A percentile compares a stretch with the other conserved stretches of the same genome.
Conservation (phyloP, 1,140 invertebrate species). For the Cydia amplana region DNA sequence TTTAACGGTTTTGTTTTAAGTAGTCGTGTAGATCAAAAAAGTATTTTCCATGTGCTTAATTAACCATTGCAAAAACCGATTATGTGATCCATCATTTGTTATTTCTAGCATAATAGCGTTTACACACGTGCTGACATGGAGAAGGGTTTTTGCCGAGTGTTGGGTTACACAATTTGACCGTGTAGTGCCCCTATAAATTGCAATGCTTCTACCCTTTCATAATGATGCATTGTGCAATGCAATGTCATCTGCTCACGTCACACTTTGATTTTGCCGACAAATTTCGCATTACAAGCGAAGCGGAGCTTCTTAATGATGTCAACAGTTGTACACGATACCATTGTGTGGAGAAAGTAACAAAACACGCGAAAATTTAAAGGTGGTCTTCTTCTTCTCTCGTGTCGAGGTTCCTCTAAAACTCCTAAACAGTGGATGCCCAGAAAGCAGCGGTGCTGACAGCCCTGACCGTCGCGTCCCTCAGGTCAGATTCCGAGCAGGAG, state of each 20-base stretch:
- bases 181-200: conserved; percentile 73
- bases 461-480: too few species aligned
- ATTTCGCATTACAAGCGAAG: conserved; percentile 33
- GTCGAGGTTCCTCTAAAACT: too few species aligned
- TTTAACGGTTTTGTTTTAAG: too few species aligned
- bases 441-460: too few species aligned
- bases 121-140: conserved; percentile 63
- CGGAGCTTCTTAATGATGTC: not conserved
- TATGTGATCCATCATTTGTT: conserved; percentile 37
- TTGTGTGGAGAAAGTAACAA: too few species aligned
- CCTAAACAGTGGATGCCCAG: too few species aligned
- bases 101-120: conserved; percentile 39
- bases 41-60: not conserved
- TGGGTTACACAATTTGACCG: conserved; percentile 66
- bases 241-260: conserved; percentile 68
- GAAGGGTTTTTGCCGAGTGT: conserved; percentile 60
- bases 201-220: conserved; percentile 72
- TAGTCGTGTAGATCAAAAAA: not conserved
- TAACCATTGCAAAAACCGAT: conserved; percentile 13
- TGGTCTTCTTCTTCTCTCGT: too few species aligned
- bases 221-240: conserved; percentile 67
- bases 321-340: too few species aligned
- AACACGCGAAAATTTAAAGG: too few species aligned
- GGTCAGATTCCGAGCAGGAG: too few species aligned
- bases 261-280: conserved; percentile 66